These are phyloP conservation scores for Cnemophilus loriae DNA, from an alignment of 2,113 vertebrate genomes.

Conservation along the genomic window DNA sequence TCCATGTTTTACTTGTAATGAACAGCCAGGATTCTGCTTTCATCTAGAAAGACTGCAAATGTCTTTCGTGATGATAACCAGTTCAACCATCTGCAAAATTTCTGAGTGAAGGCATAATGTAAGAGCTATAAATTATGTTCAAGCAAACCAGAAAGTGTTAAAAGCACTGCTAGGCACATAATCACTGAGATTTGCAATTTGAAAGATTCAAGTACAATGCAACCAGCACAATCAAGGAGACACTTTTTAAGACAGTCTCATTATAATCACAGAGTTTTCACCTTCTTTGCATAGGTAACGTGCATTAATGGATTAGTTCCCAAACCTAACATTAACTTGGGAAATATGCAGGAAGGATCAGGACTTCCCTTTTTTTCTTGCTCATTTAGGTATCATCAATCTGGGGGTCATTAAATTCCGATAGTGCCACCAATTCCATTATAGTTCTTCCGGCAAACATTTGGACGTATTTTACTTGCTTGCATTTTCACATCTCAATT, in stretches of 20 bases:
- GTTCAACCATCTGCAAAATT: neutral
- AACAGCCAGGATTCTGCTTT: conserved; percentile 11
- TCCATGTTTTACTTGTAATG: neutral
- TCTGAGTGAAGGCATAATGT: conserved; percentile 18
- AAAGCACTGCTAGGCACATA: conserved; percentile 36
- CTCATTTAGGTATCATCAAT: neutral
- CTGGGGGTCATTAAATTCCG: neutral
- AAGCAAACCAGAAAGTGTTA: conserved; percentile 41
- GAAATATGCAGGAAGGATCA: neutral
- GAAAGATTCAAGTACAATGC: conserved; percentile 30
- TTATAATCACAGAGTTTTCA: conserved; percentile 62
- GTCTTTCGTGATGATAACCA: conserved; percentile 24
- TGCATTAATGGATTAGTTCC: conserved; percentile 4
- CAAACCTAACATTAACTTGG: neutral
- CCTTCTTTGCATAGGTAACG: conserved; percentile 30
- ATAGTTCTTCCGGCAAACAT: neutral
- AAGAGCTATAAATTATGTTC: conserved; percentile 39
- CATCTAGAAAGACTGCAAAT: neutral
- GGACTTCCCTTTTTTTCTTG: neutral
- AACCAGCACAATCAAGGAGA: conserved; percentile 56
- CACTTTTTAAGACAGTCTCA: conserved; percentile 39
- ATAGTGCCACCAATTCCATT: neutral
- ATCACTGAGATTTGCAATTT: conserved; percentile 59
- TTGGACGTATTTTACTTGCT: neutral
- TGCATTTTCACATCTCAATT: neutral